phyloP scores from a whole-genome alignment of 2,888 invertebrate species.

The Syrphus vitripennis region DNA sequence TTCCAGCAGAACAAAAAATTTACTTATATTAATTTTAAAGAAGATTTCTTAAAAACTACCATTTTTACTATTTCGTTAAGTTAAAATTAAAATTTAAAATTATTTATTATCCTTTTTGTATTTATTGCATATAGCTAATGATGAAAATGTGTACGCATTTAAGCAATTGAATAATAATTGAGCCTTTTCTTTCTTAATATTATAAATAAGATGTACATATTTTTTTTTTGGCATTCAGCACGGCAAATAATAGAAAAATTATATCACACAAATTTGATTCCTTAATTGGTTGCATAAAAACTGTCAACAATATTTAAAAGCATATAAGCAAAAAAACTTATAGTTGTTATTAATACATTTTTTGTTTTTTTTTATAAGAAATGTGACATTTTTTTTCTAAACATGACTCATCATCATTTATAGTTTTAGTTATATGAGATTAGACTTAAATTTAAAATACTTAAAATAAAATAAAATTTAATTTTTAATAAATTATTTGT shows the following conservation, averaged over 20 bases:
- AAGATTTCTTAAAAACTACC: slow-evolving; percentile 3
- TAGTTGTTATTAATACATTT: background rate
- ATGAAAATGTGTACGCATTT: background rate
- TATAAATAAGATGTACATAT: background rate
- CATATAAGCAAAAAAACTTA: slow-evolving; percentile 14
- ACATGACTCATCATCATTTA: background rate
- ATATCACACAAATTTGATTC: background rate
- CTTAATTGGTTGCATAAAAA: background rate
- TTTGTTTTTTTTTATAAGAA: background rate
- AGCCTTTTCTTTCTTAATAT: background rate
- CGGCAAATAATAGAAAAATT: background rate
- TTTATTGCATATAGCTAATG: slow-evolving; percentile 16
- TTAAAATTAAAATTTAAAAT: background rate
- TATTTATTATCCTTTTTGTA: slow-evolving; percentile 40
- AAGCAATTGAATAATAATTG: background rate
- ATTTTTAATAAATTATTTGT: slow-evolving; percentile 14
- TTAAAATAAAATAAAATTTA: too few species aligned
- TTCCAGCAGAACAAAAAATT: background rate
- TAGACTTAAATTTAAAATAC: background rate
- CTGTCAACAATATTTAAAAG: slow-evolving; percentile 4
- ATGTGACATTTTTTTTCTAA: background rate
- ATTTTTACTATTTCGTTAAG: background rate
- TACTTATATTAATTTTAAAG: background rate
- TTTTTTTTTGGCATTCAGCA: slow-evolving; percentile 8
- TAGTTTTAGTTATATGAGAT: background rate